A percentile compares a stretch with the other conserved stretches of the same genome.
Evolutionary conservation across 2,888 invertebrate species (phyloP).

Genomic region (Phyto melanocephala): DNA sequence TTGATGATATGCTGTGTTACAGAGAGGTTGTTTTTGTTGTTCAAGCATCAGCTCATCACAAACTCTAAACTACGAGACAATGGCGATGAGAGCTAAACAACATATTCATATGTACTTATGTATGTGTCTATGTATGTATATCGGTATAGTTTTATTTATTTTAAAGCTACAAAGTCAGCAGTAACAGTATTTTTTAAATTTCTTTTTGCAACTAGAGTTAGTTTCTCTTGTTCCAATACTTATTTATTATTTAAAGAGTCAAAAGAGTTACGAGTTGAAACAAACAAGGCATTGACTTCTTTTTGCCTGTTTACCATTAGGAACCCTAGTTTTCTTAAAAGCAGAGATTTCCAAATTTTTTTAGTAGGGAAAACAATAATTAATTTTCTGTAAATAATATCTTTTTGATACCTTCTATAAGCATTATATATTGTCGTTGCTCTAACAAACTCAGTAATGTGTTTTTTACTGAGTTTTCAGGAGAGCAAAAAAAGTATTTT

Average conservation of each 20-base stretch:
- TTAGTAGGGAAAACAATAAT: too few species aligned
- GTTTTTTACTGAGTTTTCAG: too few species aligned
- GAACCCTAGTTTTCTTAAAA: constrained; percentile 45
- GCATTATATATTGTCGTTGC: too few species aligned
- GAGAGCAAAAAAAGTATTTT: too few species aligned
- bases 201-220: constrained; percentile 56
- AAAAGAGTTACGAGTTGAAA: constrained; percentile 60
- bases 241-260: constrained; percentile 13
- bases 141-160: constrained; percentile 36
- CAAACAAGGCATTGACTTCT: constrained; percentile 51
- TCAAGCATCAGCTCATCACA: constrained; percentile 53
- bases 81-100: constrained; percentile 58
- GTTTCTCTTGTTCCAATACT: constrained; percentile 65
- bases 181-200: constrained; percentile 60
- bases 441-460: too few species aligned
- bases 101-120: background rate
- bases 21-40: constrained; percentile 16
- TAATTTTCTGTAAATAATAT: too few species aligned
- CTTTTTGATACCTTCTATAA: too few species aligned
- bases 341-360: too few species aligned
- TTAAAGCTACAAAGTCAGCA: constrained; percentile 25
- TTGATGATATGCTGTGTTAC: constrained; percentile 40
- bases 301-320: constrained; percentile 67
- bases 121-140: background rate
- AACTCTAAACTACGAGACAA: constrained; percentile 28